phyloP scores from a whole-genome alignment of 2,113 vertebrate species.

The Oriolus oriolus region DNA sequence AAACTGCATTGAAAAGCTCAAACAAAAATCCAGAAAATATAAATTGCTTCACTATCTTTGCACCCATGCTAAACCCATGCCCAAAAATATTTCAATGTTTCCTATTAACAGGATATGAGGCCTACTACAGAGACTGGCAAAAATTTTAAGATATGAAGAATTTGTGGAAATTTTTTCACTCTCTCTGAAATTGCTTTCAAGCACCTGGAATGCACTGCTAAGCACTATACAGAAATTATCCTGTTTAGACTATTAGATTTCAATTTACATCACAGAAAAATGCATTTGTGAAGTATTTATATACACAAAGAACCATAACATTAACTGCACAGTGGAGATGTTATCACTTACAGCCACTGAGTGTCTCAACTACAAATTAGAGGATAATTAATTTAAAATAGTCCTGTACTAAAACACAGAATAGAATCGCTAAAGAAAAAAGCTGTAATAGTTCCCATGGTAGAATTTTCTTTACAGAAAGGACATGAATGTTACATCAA shows the following conservation, averaged over 20 bases:
- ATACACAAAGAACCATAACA: background rate
- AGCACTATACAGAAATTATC: background rate
- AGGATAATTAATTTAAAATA: slow-evolving; percentile 54
- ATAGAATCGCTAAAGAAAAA: background rate
- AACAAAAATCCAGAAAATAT: background rate
- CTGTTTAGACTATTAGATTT: slow-evolving; percentile 29
- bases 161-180: background rate
- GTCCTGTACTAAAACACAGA: background rate
- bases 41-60: background rate
- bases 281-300: slow-evolving; percentile 33
- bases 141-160: background rate
- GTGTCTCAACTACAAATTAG: slow-evolving; percentile 20
- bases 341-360: slow-evolving; percentile 2
- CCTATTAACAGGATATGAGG: background rate
- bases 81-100: background rate
- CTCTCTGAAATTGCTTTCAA: background rate
- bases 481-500: background rate
- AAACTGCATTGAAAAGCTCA: background rate
- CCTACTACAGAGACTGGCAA: background rate
- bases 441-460: slow-evolving; percentile 27
- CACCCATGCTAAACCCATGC: background rate
- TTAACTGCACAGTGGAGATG: background rate
- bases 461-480: background rate
- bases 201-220: background rate
- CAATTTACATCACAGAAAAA: slow-evolving; percentile 38